phyloP scores from a whole-genome alignment of 2,888 invertebrate genomes.

The Dynastes tityus region DNA sequence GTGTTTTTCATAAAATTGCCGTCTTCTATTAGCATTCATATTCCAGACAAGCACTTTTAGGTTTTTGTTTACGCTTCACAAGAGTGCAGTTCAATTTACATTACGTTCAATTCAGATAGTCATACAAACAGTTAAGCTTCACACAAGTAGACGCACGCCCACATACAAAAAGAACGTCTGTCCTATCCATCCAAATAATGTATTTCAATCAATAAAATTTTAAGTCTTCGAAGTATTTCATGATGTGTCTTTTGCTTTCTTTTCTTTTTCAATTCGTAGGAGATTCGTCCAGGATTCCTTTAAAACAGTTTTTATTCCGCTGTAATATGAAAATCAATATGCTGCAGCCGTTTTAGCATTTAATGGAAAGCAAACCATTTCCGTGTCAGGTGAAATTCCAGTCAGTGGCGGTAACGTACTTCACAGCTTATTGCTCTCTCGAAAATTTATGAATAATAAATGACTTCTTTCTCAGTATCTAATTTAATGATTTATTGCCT shows the following conservation, averaged over 20 bases:
- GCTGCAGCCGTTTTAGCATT: constrained; percentile 23
- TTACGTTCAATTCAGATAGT: background rate
- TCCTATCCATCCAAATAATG: constrained; percentile 24
- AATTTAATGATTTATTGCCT: no score
- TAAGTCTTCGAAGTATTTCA: background rate
- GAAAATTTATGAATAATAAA: no score
- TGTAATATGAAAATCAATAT: constrained; percentile 35
- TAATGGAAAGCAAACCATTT: constrained; percentile 23
- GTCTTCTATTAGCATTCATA: background rate
- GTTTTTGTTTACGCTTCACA: background rate
- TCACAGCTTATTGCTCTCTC: background rate
- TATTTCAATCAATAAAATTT: constrained; percentile 14
- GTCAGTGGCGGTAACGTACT: background rate
- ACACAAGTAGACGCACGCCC: background rate
- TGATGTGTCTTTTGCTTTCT: constrained; percentile 8
- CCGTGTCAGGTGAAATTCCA: background rate
- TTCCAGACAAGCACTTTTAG: constrained; percentile 5
- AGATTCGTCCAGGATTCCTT: background rate
- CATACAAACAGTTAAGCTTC: background rate
- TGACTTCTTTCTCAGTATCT: no score
- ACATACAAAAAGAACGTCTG: constrained; percentile 2
- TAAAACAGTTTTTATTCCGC: constrained; percentile 8
- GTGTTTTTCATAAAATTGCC: background rate
- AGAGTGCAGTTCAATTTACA: background rate
- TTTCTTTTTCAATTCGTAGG: constrained; percentile 22